A percentile compares a stretch with the other conserved stretches of the same genome.
These are phyloP conservation scores for Microtus oregoni DNA, from an alignment of 2,113 vertebrate species.

Conservation along the genomic window DNA sequence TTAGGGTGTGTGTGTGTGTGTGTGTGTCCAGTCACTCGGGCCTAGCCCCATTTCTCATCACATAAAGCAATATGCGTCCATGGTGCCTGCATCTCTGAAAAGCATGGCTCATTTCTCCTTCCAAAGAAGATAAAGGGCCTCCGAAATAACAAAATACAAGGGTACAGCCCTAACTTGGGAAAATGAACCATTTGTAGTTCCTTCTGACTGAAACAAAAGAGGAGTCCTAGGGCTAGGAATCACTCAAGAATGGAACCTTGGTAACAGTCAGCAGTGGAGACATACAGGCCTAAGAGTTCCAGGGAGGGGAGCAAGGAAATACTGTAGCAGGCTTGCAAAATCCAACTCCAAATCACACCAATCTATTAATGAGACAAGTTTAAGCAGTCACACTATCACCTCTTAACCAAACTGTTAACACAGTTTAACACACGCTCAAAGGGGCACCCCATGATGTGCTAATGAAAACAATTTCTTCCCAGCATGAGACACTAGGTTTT, in stretches of 20 bases:
- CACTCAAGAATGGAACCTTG: slow-evolving; percentile 73
- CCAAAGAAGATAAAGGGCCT: slow-evolving; percentile 68
- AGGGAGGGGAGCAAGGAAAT: slow-evolving; percentile 51
- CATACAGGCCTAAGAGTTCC: neutral
- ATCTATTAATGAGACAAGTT: slow-evolving; percentile 76
- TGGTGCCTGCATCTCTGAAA: slow-evolving; percentile 10
- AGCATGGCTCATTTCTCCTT: slow-evolving; percentile 64
- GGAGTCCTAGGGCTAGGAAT: slow-evolving; percentile 72
- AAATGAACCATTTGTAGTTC: slow-evolving; percentile 57
- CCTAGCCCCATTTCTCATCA: slow-evolving; percentile 60
- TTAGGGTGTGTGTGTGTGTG: slow-evolving; percentile 57
- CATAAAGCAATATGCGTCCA: slow-evolving; percentile 56
- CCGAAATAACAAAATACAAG: slow-evolving; percentile 62
- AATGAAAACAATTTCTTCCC: slow-evolving; percentile 77
- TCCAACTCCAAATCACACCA: slow-evolving; percentile 32
- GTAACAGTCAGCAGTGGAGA: slow-evolving; percentile 55
- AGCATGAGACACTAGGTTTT: slow-evolving; percentile 45
- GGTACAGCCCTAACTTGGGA: slow-evolving; percentile 54
- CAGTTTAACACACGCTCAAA: slow-evolving; percentile 79
- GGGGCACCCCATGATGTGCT: slow-evolving; percentile 74
- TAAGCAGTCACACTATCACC: slow-evolving; percentile 60
- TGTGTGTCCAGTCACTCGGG: slow-evolving; percentile 70
- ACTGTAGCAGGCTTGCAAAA: slow-evolving; percentile 69
- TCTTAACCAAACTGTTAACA: slow-evolving; percentile 77
- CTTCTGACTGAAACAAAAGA: slow-evolving; percentile 64